These are phyloP conservation scores for Sylvia borin DNA, from an alignment of 2,797 vertebrate species.

Conservation along the genomic window DNA sequence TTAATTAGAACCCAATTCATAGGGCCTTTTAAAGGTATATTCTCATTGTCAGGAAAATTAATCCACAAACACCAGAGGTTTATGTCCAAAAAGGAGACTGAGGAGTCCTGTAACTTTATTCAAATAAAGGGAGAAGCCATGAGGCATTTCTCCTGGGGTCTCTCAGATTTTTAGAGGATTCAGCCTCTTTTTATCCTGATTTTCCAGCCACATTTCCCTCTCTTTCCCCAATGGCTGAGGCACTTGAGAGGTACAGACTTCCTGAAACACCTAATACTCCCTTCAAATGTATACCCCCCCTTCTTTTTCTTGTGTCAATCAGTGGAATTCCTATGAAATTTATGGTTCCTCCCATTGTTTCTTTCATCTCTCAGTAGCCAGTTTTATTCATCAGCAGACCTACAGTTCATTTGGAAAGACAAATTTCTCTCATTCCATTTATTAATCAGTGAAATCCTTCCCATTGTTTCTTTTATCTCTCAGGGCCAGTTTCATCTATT, in stretches of 20 bases:
- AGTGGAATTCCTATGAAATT: not conserved
- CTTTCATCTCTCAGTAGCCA: not conserved
- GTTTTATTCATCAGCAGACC: not conserved
- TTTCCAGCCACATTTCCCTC: not conserved
- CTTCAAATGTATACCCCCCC: not conserved
- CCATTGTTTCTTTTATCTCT: not conserved
- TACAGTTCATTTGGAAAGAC: not conserved
- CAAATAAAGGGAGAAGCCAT: not conserved
- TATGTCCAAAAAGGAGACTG: not conserved
- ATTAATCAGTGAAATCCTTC: not conserved
- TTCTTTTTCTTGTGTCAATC: not conserved
- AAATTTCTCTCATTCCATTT: not conserved
- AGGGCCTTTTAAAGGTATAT: not conserved
- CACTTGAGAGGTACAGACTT: not conserved
- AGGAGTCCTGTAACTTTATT: not conserved
- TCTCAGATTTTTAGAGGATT: not conserved
- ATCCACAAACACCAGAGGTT: not conserved
- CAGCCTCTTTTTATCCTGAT: not conserved
- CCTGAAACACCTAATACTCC: fast-evolving
- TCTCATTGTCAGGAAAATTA: not conserved
- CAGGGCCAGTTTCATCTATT: not conserved
- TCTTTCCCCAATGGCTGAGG: not conserved
- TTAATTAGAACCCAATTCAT: not conserved
- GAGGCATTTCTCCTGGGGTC: not conserved
- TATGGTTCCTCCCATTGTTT: not conserved